Conservation (phyloP, 2,113 vertebrate species). For the Geococcyx californianus region DNA sequence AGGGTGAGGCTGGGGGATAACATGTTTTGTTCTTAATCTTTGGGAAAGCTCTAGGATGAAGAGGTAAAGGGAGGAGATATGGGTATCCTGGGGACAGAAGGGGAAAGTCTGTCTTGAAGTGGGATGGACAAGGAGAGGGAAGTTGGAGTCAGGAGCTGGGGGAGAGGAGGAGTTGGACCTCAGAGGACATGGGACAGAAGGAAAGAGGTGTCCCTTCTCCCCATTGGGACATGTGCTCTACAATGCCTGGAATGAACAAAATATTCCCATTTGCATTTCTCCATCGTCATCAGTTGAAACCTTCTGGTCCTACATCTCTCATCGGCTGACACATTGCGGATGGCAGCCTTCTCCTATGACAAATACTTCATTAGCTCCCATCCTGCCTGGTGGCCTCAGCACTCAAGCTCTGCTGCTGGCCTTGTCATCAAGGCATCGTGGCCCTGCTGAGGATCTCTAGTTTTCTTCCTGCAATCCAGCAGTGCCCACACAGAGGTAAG, state of each 20-base stretch:
- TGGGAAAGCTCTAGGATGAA: not conserved
- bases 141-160: not conserved
- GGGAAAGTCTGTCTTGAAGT: not conserved
- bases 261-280: not conserved
- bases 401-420: not conserved
- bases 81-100: not conserved
- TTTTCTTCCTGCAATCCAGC: not conserved
- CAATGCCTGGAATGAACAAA: not conserved
- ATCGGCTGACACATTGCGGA: rapidly evolving
- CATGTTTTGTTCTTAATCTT: not conserved
- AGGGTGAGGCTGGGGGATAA: not conserved
- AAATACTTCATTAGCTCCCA: not conserved
- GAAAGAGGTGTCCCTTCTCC: not conserved
- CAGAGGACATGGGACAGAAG: not conserved
- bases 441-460: not conserved
- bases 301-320: not conserved
- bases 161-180: not conserved
- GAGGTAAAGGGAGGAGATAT: not conserved
- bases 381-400: not conserved
- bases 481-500: not conserved
- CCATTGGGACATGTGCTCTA: not conserved
- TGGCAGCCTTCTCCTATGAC: not conserved
- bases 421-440: not conserved
- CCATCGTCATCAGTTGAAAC: not conserved
- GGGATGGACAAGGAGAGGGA: not conserved